Evolutionary conservation across 2,888 invertebrate genomes (phyloP).

Genomic region (Brachyopa scutellaris): DNA sequence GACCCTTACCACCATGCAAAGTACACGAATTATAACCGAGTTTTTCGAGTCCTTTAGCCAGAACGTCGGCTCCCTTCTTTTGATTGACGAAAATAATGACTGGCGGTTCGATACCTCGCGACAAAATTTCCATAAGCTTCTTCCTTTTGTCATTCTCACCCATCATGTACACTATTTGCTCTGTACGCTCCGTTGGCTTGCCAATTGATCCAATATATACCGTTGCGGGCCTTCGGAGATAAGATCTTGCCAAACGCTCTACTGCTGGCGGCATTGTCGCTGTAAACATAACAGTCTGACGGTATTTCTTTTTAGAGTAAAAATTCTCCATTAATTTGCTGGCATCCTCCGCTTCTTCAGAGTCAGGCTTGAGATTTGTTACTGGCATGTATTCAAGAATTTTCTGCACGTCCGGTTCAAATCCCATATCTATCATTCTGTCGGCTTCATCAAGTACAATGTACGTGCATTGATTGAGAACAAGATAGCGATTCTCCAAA

Average conservation of each 20-base stretch:
- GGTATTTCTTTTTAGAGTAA: conserved; percentile 96
- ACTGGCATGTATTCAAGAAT: conserved; percentile 99
- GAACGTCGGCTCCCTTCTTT: conserved; percentile 99
- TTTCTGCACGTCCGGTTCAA: conserved; percentile 98
- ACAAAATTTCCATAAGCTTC: conserved; percentile 96
- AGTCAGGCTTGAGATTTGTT: conserved; percentile 98
- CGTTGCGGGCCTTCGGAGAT: conserved; percentile 96
- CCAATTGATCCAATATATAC: conserved; percentile 98
- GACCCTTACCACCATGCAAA: conserved; percentile 99
- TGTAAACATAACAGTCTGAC: conserved; percentile 99
- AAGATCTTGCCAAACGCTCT: conserved; percentile 96
- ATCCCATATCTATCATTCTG: conserved; percentile 99
- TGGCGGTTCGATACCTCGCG: conserved; percentile 95
- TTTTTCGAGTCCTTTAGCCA: conserved; percentile 98
- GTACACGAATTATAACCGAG: conserved; percentile 98
- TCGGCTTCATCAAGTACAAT: conserved; percentile 98
- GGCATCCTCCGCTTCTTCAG: conserved; percentile 98
- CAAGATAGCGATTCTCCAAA: conserved; percentile 97
- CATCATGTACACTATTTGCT: conserved; percentile 98
- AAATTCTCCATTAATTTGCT: conserved; percentile 95
- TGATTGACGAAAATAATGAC: conserved; percentile 99
- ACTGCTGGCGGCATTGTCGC: conserved; percentile 99
- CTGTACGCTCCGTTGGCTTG: conserved; percentile 98
- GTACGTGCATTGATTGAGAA: conserved; percentile 98
- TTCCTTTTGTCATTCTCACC: conserved; percentile 97